A percentile compares a stretch with the other conserved stretches of the same genome.
These are phyloP conservation scores for Notoglanidium macrostoma DNA, from an alignment of 2,797 vertebrate genomes.

Conservation along the genomic window DNA sequence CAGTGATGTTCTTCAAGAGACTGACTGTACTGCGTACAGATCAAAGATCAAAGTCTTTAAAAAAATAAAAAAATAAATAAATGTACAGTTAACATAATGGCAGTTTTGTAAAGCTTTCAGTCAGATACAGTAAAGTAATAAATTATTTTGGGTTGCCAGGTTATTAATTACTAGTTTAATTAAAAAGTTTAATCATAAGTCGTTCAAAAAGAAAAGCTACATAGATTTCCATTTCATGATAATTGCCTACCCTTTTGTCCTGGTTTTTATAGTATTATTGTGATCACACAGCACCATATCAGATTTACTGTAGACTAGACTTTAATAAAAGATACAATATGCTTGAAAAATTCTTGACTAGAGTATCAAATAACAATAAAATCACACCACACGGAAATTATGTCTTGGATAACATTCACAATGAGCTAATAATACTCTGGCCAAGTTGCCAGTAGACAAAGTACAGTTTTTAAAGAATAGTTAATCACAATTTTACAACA, in stretches of 20 bases:
- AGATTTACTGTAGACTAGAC: not conserved
- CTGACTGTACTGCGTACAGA: not conserved
- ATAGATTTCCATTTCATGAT: not conserved
- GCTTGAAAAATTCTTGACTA: not conserved
- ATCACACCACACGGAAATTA: not conserved
- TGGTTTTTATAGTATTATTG: not conserved
- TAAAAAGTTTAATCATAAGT: not conserved
- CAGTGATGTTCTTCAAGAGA: slow-evolving; percentile 44
- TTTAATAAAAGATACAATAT: not conserved
- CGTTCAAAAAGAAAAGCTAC: not conserved
- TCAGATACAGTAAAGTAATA: not conserved
- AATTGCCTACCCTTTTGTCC: not conserved
- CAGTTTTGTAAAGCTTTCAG: not conserved
- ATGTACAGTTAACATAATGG: not conserved
- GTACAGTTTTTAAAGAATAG: not conserved
- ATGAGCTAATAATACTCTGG: not conserved
- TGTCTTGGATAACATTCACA: not conserved
- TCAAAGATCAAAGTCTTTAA: not conserved
- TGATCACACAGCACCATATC: not conserved
- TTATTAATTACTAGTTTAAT: not conserved
- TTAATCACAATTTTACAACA: not conserved
- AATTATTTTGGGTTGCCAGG: not conserved
- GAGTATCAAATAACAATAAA: not conserved
- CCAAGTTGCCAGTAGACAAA: not conserved
- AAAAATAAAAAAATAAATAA: not conserved